Conservation (phyloP, 2,797 vertebrate species). For the Amphiprion clarkii region DNA sequence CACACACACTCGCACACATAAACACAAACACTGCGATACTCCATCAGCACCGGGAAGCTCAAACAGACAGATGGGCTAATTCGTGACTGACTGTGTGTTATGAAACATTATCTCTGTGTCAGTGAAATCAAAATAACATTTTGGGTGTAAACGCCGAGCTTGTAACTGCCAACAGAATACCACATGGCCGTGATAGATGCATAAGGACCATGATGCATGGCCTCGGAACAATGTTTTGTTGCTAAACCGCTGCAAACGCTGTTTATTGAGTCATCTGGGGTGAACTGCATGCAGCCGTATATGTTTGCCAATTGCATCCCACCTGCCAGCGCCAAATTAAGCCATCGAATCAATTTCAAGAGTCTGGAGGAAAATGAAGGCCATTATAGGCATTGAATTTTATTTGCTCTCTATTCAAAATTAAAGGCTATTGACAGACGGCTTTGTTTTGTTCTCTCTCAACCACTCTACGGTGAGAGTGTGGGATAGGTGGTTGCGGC, state of each 20-base stretch:
- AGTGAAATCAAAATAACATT: constrained; percentile 83
- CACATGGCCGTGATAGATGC: constrained; percentile 68
- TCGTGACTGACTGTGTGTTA: constrained; percentile 82
- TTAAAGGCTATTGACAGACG: constrained; percentile 77
- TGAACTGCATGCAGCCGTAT: constrained; percentile 41
- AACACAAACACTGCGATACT: constrained; percentile 45
- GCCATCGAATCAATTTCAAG: constrained; percentile 78
- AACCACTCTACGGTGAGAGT: constrained; percentile 57
- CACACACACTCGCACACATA: constrained; percentile 14
- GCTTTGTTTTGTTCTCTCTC: constrained; percentile 74
- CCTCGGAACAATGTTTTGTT: constrained; percentile 31
- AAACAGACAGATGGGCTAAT: constrained; percentile 83
- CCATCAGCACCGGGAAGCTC: constrained; percentile 65
- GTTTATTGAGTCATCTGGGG: constrained; percentile 62
- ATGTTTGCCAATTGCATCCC: constrained; percentile 60
- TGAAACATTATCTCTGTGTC: constrained; percentile 83
- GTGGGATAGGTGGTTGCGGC: constrained; percentile 61
- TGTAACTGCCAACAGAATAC: constrained; percentile 61
- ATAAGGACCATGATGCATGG: constrained; percentile 59
- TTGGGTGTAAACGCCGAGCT: constrained; percentile 70
- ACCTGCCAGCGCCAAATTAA: constrained; percentile 73
- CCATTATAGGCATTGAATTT: constrained; percentile 69
- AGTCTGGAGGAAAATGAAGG: constrained; percentile 71
- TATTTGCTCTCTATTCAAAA: constrained; percentile 75
- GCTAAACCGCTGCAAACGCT: constrained; percentile 55